Evolutionary conservation across 2,797 vertebrate species (phyloP), one percentile per base, ranked within the genome.

Genomic region (Falco rusticolus): DNA sequence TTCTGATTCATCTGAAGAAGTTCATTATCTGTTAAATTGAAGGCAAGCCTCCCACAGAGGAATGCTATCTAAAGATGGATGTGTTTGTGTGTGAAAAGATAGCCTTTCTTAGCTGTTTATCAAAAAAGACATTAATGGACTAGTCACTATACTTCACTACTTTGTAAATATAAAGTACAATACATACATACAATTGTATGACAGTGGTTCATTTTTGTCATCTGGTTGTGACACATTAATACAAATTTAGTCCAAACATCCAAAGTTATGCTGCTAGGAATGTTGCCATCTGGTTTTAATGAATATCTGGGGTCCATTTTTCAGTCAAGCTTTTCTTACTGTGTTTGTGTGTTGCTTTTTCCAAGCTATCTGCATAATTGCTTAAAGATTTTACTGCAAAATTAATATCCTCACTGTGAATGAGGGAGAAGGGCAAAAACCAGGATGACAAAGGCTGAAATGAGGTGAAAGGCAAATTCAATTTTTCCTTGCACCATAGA

Each of bases 291-390:
- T 99, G 99, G 98, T 98, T 98, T 98, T 99, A 99, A 99, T 99
- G 99, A 99, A 98, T 98, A 98, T 98, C 98, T 97, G 93, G 98
- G 97, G 98, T 98, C 98, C 98, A 98, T 99, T 98, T 99, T 98
- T 98, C 96, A 98, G 98, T 98, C 98, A 98, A 98, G 98, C 98
- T 99, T 98, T 98, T 98, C 98, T 98, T 99, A 98, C 98, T 98
- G 98, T 99, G 98, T 97, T 99, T 99, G 98, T 99, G 98, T 98
- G 98, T 98, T 98, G 98, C 98, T 98, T 98, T 98, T 98, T 95
- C 91, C 96, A 98, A 98, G 84, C 97, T 98, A 99, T 99, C 99
- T 99, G 98, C 99, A 99, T 99, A 99, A 99, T 99, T 99, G 99
- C 98, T 99, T 98, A 99, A 99, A 99, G 98, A 99, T 99, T 99